Evolutionary conservation across 2,113 vertebrate species (phyloP), one percentile per base, ranked within the genome.

Genomic region (Anarhynchus alexandrinus): DNA sequence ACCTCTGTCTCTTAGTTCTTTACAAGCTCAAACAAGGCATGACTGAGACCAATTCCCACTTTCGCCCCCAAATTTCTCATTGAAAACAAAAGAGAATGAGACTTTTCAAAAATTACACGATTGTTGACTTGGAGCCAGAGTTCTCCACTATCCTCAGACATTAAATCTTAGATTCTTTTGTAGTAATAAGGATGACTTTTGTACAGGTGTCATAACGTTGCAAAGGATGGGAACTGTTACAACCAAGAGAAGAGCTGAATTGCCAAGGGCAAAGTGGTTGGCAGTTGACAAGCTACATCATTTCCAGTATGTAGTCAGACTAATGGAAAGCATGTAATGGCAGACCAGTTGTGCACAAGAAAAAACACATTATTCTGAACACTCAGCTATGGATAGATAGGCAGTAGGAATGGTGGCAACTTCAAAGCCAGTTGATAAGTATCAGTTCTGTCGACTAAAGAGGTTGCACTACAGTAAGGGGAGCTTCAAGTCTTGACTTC

Each of bases 151-250:
- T 54, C 18, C 34, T 65, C 36, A 57, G 36, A 36, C 27, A 43
- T 9, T 36, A 58, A 74, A 62, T 42, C 65, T 43, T 52, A 78
- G 10, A 65, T n/a, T 4, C 18, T 91, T 47, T 54, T 52, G 40
- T 5, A 76, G 12, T 32, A 73, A 36, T 11, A 88, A 89, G 34
- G 51, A 42, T 58, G 13, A 49, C 17, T 58, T 88, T 43, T 30
- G 30, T 29, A 47, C 10, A 76, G 6, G 30, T 61, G 47, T 36
- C 15, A 3, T 52, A 61, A 86, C 0, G 0, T 21, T 66, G 55
- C 42, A 64, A 82, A 86, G 47, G 49, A 65, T 43, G 18, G 67
- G 70, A 74, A 85, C 27, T 40, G 14, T 49, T 47, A 30, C 2
- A 22, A 66, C 22, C 9, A 23, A 22, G 15, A 57, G 49, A 66